Conservation (phyloP, 2,113 vertebrate species). For the Theristicus caerulescens region DNA sequence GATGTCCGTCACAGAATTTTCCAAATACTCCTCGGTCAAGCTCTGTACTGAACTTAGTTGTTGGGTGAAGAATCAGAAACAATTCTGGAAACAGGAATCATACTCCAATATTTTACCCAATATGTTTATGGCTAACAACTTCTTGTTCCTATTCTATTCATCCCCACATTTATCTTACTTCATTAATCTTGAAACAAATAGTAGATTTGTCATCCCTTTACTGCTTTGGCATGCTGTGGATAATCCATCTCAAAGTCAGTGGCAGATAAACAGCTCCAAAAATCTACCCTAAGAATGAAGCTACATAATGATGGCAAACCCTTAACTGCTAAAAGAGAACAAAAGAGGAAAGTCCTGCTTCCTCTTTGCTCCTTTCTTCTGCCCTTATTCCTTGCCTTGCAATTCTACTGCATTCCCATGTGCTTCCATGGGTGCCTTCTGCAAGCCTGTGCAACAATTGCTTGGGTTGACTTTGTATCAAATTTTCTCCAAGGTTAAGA, state of each 20-base stretch:
- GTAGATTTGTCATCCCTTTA: not conserved
- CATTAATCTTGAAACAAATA: not conserved
- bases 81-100: not conserved
- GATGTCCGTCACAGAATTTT: not conserved
- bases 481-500: not conserved
- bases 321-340: not conserved
- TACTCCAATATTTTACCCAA: not conserved
- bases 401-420: not conserved
- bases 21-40: not conserved
- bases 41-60: not conserved
- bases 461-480: not conserved
- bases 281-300: not conserved
- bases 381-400: not conserved
- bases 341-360: not conserved
- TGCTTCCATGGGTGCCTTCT: not conserved
- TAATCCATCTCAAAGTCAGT: not conserved
- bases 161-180: not conserved
- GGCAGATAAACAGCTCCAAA: not conserved
- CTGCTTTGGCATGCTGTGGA: not conserved
- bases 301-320: not conserved
- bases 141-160: not conserved
- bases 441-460: fast-evolving
- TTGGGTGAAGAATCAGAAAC: not conserved
- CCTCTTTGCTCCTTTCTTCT: not conserved
- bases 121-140: not conserved